Evolutionary conservation across 2,888 invertebrate genomes (phyloP).

Genomic region (Drosophila subquinaria): DNA sequence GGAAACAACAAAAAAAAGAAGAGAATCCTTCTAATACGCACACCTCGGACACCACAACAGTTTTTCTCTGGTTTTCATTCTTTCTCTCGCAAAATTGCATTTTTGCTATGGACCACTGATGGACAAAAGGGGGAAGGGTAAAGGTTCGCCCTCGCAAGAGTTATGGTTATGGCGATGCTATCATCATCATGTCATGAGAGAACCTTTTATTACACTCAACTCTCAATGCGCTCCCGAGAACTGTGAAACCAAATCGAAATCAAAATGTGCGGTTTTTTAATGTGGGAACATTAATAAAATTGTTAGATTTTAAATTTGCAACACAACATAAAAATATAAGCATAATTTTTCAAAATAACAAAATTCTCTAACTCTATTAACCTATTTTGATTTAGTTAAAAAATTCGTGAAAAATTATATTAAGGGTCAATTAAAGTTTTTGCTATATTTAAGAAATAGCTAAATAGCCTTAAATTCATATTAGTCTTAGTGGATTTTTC

Average conservation of each 20-base stretch:
- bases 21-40: conserved; percentile 24
- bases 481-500: no score
- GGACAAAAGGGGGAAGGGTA: conserved; percentile 8
- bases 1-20: neutral
- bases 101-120: conserved; percentile 12
- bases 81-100: conserved; percentile 32
- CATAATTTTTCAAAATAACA: no score
- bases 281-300: neutral
- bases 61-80: neutral
- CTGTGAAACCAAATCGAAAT: conserved; percentile 8
- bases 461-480: no score
- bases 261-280: neutral
- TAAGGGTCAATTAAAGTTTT: no score
- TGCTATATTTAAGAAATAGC: no score
- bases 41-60: conserved; percentile 27
- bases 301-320: neutral
- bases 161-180: conserved; percentile 49
- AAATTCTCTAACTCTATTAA: no score
- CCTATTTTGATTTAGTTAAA: no score
- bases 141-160: conserved; percentile 8
- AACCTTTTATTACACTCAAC: conserved; percentile 28
- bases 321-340: no score
- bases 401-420: no score
- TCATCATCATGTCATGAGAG: conserved; percentile 30
- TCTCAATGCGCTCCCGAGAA: neutral